These are phyloP conservation scores for Hystrix cristata DNA, from an alignment of 2,113 vertebrate species.

Conservation along the genomic window DNA sequence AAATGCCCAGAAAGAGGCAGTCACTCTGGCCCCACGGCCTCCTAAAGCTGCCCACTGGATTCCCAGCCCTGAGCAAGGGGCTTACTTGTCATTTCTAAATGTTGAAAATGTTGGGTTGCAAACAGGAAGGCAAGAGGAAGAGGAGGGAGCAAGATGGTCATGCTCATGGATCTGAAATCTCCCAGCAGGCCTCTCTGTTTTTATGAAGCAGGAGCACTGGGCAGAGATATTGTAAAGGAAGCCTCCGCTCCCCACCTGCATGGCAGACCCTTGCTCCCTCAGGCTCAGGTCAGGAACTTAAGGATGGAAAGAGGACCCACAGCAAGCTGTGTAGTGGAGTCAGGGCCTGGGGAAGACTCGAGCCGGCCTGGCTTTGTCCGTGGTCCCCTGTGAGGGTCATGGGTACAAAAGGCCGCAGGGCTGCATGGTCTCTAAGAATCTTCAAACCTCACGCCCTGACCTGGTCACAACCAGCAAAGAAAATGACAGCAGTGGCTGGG, in stretches of 20 bases:
- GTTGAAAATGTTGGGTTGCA: not conserved
- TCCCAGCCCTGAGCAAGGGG: not conserved
- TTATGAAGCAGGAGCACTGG: not conserved
- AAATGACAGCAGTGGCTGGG: not conserved
- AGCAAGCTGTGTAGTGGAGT: not conserved
- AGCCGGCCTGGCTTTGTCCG: not conserved
- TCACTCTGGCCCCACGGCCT: not conserved
- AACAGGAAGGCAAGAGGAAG: not conserved
- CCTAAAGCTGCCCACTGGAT: not conserved
- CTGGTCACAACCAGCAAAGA: not conserved
- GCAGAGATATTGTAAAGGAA: not conserved
- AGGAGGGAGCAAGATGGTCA: not conserved
- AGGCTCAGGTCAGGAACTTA: not conserved
- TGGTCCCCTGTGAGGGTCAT: not conserved
- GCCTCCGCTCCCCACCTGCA: not conserved
- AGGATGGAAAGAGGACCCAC: not conserved
- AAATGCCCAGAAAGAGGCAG: not conserved
- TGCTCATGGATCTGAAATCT: not conserved
- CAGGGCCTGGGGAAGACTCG: not conserved
- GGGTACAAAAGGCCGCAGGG: not conserved
- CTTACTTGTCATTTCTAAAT: not conserved
- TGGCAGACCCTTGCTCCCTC: not conserved
- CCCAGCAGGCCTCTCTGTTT: too few relatives aligned
- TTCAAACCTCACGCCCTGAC: not conserved
- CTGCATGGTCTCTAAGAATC: not conserved